Conservation (phyloP, 2,797 vertebrate genomes). For the Numenius phaeopus region DNA sequence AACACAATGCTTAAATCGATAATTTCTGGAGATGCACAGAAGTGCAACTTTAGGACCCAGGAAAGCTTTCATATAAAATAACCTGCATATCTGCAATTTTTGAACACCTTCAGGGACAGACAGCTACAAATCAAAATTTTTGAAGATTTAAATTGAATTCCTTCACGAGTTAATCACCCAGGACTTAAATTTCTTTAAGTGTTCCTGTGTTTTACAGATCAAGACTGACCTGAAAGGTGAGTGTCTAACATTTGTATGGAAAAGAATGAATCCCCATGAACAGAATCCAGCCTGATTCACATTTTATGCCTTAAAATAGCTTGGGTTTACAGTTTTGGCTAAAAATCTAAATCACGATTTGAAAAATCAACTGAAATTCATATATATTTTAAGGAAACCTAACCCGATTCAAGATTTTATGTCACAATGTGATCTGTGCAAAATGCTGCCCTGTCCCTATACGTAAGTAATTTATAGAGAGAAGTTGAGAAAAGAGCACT, state of each 20-base stretch:
- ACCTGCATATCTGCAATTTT: neutral
- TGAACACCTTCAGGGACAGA: neutral
- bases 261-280: neutral
- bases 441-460: neutral
- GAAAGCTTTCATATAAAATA: neutral
- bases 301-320: neutral
- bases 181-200: neutral
- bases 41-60: neutral
- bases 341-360: neutral
- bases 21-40: neutral
- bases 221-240: neutral
- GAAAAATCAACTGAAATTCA: neutral
- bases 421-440: neutral
- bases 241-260: too few species aligned
- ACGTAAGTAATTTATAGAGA: neutral
- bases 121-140: neutral
- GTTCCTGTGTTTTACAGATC: neutral
- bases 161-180: neutral
- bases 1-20: neutral
- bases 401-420: neutral
- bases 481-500: neutral
- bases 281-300: neutral
- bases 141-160: neutral
- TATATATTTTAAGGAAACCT: neutral
- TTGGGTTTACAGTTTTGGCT: neutral